Base-by-base conservation (phyloP, 2,888 invertebrate species). In the Agonopterix arenella region DNA sequence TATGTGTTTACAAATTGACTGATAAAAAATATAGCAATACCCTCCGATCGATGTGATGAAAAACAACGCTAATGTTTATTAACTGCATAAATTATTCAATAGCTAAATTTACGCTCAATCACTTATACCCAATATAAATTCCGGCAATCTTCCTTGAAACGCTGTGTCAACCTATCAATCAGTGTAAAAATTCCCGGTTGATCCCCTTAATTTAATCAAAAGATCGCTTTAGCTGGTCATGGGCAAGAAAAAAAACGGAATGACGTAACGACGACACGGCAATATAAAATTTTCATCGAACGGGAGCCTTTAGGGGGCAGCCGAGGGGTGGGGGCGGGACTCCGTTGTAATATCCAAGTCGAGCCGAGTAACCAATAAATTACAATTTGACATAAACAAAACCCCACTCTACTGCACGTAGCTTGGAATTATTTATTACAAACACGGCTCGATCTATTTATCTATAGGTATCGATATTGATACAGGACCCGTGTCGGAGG, bases 181-280 rank as follows among this genome's bases (percentile, higher is more conserved):
- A 89, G 79, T 82, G 83, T 84, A 84, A 83, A 88, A 84, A 85
- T 88, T 83, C 84, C 77, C 78, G 58, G 77, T 76, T 84, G 84
- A 85, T 83, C 84, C 84, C 86, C 82, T 80, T 84, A 85, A 88
- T 89, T 88, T 88, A 88, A 89, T 89, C 89, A 85, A 86, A 85
- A 85, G 81, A 84, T 84, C 84, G 85, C 82, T 86, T 81, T 68
- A 73, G 83, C 80, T 74, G 79, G 80, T 80, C 81, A 74, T 72
- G 83, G 74, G 69, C 70, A 79, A 84, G 83, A 86, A 86, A 86
- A 28, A 28, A 84, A 88, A 80, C 76, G 64, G 75, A 64, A 85
- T 82, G 85, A 88, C 81, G 81, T 74, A 73, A 83, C 81, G 76
- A 69, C 76, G 68, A 77, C 75, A 80, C 75, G 77, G 72, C 71